Conservation (phyloP, 2,888 invertebrate species). For the Teleiodes luculella region DNA sequence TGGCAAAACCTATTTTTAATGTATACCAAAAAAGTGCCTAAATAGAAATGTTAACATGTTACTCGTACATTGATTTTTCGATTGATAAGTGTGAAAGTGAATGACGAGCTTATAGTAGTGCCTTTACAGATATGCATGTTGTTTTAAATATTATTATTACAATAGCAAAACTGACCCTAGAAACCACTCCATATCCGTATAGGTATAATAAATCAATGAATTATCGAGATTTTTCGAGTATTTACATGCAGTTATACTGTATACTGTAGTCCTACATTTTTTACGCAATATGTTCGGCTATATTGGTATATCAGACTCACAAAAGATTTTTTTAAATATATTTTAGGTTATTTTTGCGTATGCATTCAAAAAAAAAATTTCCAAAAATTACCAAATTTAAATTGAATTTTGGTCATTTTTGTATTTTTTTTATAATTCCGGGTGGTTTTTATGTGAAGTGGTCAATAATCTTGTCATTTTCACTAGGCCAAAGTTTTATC, state of each 20-base stretch:
- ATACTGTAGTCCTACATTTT: too few species aligned
- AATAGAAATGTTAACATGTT: not conserved
- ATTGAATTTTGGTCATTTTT: not conserved
- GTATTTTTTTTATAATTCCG: not conserved
- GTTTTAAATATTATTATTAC: not conserved
- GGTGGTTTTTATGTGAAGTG: not conserved
- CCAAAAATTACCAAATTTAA: not conserved
- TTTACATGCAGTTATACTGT: too few species aligned
- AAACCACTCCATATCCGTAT: too few species aligned
- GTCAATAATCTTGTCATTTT: conserved; percentile 2
- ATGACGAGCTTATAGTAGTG: not conserved
- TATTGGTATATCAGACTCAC: too few species aligned
- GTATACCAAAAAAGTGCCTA: not conserved
- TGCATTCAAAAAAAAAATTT: too few species aligned
- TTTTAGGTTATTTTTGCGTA: too few species aligned
- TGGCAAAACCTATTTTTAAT: not conserved
- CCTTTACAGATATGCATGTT: not conserved
- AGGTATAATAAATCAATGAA: too few species aligned
- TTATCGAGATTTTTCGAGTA: too few species aligned
- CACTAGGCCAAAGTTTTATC: conserved; percentile 14
- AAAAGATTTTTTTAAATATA: too few species aligned
- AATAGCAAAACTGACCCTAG: not conserved
- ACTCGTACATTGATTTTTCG: not conserved
- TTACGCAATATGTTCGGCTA: too few species aligned
- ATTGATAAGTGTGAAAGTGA: not conserved